phyloP scores from a whole-genome alignment of 2,888 invertebrate genomes.

The Pecten maximus region DNA sequence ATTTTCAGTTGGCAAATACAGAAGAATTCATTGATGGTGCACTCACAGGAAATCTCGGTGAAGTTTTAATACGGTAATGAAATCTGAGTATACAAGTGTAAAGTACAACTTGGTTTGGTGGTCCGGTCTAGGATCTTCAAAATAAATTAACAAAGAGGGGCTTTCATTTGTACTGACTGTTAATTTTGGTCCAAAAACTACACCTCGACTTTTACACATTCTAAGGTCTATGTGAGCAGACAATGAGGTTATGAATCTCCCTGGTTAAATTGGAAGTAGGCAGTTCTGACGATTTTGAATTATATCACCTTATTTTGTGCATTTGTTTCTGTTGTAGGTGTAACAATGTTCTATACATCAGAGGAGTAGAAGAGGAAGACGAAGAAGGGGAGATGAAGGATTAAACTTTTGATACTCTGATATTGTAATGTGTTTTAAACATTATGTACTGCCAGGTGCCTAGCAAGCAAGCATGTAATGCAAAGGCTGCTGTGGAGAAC shows the following conservation, averaged over 20 bases:
- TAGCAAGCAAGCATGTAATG: not conserved
- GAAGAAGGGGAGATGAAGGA: constrained; percentile 98
- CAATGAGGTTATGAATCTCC: too few species aligned
- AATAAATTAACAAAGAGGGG: too few species aligned
- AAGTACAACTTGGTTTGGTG: too few species aligned
- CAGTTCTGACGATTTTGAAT: too few species aligned
- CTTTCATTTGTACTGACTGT: too few species aligned
- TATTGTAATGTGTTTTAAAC: not conserved
- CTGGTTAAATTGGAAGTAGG: too few species aligned
- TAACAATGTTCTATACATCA: constrained; percentile 97
- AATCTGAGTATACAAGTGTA: not conserved
- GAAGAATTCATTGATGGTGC: constrained; percentile 98
- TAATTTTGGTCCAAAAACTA: too few species aligned
- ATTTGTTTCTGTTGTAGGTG: constrained; percentile 83
- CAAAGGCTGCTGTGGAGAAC: not conserved
- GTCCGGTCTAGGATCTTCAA: too few species aligned
- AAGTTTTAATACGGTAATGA: constrained; percentile 93
- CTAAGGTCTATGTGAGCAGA: too few species aligned
- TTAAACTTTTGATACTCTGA: constrained; percentile 81
- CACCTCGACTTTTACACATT: too few species aligned
- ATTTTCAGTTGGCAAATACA: constrained; percentile 93
- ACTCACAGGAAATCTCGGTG: constrained; percentile 96
- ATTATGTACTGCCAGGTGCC: not conserved
- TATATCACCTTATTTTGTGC: not conserved
- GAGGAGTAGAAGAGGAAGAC: constrained; percentile 95